phyloP scores from a whole-genome alignment of 2,113 vertebrate genomes.

The Gymnocephalus cernua region DNA sequence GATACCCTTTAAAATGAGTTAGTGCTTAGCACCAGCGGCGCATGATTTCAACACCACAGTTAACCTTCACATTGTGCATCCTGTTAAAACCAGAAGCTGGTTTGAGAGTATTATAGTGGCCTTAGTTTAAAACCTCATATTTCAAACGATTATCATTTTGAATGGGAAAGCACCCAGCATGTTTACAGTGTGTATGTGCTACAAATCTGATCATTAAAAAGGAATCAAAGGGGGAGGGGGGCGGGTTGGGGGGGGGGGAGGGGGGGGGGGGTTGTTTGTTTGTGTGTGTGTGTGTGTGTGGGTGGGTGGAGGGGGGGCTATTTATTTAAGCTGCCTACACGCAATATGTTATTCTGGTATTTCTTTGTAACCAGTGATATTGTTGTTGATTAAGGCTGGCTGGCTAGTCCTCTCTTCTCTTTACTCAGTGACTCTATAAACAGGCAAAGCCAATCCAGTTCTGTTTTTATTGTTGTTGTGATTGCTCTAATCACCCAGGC shows the following conservation, averaged over 20 bases:
- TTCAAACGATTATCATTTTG: not conserved
- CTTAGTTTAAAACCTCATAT: constrained; percentile 15
- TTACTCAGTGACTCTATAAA: constrained; percentile 16
- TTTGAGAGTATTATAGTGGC: not conserved
- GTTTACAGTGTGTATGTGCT: not conserved
- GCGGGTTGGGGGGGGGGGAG: too few species aligned
- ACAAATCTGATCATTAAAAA: constrained; percentile 15
- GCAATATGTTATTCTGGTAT: not conserved
- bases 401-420: constrained; percentile 6
- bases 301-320: not conserved
- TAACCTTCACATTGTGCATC: not conserved
- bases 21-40: not conserved
- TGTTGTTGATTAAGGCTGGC: constrained; percentile 16
- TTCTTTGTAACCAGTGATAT: constrained; percentile 1
- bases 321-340: not conserved
- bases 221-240: not conserved
- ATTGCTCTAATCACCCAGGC: constrained; percentile 10
- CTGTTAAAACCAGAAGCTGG: not conserved
- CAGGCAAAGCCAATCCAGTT: not conserved
- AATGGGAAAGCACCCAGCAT: constrained; percentile 1
- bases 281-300: not conserved
- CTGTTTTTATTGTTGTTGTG: constrained; percentile 21
- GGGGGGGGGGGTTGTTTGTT: too few species aligned
- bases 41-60: not conserved
- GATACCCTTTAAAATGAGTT: too few species aligned